Conservation (phyloP, 2,797 vertebrate genomes). For the Lepilemur septentrionalis region DNA sequence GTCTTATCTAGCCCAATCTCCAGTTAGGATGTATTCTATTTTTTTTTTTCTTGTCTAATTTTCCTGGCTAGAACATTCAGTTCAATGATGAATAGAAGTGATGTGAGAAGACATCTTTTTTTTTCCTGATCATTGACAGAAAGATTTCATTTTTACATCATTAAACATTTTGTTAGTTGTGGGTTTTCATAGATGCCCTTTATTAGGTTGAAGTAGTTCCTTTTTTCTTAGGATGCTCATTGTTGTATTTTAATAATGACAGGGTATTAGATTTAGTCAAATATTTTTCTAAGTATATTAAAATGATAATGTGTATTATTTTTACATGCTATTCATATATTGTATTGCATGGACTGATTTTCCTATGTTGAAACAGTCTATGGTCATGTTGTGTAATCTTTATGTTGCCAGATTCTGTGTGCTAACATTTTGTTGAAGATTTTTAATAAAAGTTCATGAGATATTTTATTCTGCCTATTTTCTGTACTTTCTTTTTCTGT, state of each 20-base stretch:
- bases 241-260: background rate
- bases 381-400: too few relatives aligned
- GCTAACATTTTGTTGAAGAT: background rate
- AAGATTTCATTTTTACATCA: background rate
- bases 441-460: background rate
- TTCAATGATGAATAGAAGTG: background rate
- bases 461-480: background rate
- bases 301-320: background rate
- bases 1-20: background rate
- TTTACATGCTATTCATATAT: background rate
- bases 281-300: background rate
- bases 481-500: background rate
- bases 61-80: background rate
- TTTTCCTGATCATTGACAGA: background rate
- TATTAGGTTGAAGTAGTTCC: background rate
- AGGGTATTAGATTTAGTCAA: background rate
- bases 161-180: background rate
- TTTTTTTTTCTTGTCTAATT: background rate
- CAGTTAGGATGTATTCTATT: background rate
- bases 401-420: background rate
- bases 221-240: background rate
- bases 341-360: background rate
- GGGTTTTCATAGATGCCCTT: background rate
- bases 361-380: background rate
- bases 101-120: background rate